Conservation (phyloP, 2,888 invertebrate genomes). For the Drosophila imparisetae region DNA sequence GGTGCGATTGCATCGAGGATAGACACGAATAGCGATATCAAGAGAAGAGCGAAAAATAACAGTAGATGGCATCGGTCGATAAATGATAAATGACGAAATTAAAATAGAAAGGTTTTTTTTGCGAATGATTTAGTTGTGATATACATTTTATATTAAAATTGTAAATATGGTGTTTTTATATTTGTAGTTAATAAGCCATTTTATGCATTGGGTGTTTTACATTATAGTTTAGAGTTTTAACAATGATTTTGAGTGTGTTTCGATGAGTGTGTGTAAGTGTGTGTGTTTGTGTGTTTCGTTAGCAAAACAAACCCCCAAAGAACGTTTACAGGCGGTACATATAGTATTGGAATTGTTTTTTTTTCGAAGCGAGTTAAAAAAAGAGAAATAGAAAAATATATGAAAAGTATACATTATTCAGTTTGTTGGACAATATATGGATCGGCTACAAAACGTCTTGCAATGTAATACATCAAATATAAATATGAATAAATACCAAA, state of each 20-base stretch:
- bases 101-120: constrained; percentile 6
- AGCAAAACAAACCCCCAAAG: constrained; percentile 82
- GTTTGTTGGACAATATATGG: constrained; percentile 72
- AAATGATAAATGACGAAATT: constrained; percentile 31
- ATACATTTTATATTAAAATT: constrained; percentile 28
- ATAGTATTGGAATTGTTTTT: constrained; percentile 54
- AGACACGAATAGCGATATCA: constrained; percentile 17
- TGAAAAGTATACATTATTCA: constrained; percentile 82
- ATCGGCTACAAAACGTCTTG: constrained; percentile 56
- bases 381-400: constrained; percentile 84
- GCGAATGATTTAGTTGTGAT: constrained; percentile 34
- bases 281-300: constrained; percentile 67
- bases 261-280: constrained; percentile 32
- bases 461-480: constrained; percentile 51
- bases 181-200: constrained; percentile 65
- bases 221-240: constrained; percentile 44
- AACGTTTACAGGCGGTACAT: constrained; percentile 82
- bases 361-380: constrained; percentile 84
- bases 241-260: constrained; percentile 55
- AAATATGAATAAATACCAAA: constrained; percentile 56
- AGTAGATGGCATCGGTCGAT: constrained; percentile 35
- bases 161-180: constrained; percentile 20
- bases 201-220: constrained; percentile 32
- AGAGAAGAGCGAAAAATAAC: constrained; percentile 25
- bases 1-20: constrained; percentile 30